A percentile compares a stretch with the other conserved stretches of the same genome.
Evolutionary conservation across 2,113 vertebrate genomes (phyloP).

Genomic region (Oreocharis arfaki): DNA sequence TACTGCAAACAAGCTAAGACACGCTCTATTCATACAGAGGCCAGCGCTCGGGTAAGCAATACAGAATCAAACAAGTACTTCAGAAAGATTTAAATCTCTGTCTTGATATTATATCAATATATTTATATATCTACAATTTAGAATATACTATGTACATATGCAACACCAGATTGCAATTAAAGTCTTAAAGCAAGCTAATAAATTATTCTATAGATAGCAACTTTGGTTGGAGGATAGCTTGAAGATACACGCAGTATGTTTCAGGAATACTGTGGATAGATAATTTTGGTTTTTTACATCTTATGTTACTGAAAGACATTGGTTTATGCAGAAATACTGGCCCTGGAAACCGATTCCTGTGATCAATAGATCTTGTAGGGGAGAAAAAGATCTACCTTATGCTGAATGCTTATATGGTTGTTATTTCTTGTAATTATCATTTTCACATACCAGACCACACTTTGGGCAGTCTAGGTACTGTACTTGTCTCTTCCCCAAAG

Average conservation of each 20-base stretch:
- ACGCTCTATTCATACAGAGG: neutral
- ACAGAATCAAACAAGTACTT: slow-evolving; percentile 4
- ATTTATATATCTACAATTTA: neutral
- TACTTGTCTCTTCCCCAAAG: neutral
- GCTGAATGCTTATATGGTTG: neutral
- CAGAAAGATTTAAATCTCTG: neutral
- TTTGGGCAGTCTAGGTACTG: neutral
- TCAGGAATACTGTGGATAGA: neutral
- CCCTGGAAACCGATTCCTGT: neutral
- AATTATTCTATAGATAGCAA: neutral
- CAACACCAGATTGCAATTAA: neutral
- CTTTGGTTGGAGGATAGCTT: neutral
- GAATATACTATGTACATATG: slow-evolving; percentile 10
- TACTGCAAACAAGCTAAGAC: slow-evolving; percentile 7
- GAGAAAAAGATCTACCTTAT: neutral
- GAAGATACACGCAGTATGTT: neutral
- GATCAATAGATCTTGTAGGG: neutral
- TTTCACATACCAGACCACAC: neutral
- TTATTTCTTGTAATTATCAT: neutral
- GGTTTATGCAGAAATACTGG: neutral
- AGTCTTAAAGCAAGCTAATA: neutral
- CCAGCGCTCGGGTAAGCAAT: neutral
- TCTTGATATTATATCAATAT: neutral
- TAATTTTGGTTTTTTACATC: neutral
- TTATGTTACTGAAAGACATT: neutral